Base-by-base conservation (phyloP, 2,797 vertebrate genomes). In the Bryconaethiops microstoma region DNA sequence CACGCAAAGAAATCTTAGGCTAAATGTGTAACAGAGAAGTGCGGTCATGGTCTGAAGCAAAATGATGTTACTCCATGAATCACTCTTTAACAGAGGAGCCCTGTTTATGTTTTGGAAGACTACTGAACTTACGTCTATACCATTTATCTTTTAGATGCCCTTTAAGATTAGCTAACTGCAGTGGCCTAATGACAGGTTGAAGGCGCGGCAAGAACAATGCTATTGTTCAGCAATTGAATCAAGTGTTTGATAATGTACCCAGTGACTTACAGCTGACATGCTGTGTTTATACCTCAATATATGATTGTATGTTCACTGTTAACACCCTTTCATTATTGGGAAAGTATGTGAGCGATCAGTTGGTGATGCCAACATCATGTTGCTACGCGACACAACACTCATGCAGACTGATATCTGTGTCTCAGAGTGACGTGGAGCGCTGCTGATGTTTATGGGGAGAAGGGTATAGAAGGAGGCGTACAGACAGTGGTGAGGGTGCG, bases 401-500 rank as follows among this genome's bases (percentile, higher is more conserved):
- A 69, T 74, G 21, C 39, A 71, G 75, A 77, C 39, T 35, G 60
- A 65, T 77, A 39, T 65, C 52, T 60, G 35, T n/a, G 68, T 67
- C 80, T 81, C 40, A 55, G 57, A 63, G 16, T 82, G 69, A 82
- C 68, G 45, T 64, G 14, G 35, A 21, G 12, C 40, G 35, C 42
- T 63, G 80, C 59, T 71, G 13, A 45, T 71, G 57, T 71, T 81
- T 81, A 70, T 63, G n/a, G 71, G 29, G 59, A 42, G 42, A 63
- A 77, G 68, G 70, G 69, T 78, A 50, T 50, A 67, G 75, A 29
- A 77, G 75, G 68, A 60, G 62, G 69, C 40, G 40, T 68, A 54
- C 75, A 82, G 80, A 82, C 80, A 45, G 81, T 69, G 81, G 81
- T 75, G 67, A 78, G 76, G 81, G 70, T 78, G 76, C 74, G 70